Conservation (phyloP, 1,140 invertebrate species). For the Drosophila parabipectinata region DNA sequence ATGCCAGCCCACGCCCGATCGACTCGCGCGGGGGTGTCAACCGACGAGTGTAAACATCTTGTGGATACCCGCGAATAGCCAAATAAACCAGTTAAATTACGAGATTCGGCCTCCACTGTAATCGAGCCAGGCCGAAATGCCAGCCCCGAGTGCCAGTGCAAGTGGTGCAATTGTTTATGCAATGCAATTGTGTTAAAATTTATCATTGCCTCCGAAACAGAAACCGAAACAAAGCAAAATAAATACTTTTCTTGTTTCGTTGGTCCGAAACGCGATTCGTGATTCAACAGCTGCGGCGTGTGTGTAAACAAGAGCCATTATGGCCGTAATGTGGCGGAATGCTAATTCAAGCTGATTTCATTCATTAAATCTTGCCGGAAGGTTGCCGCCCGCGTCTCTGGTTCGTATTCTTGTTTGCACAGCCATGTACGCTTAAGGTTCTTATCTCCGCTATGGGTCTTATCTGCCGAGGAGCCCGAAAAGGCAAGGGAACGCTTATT, state of each 20-base stretch:
- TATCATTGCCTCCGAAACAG: constrained; percentile 24
- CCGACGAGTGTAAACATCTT: constrained; percentile 52
- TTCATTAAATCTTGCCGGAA: constrained; percentile 26
- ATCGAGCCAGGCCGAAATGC: constrained; percentile 19
- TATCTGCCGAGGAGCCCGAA: constrained; percentile 7
- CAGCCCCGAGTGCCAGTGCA: constrained; percentile 15
- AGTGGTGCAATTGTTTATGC: constrained; percentile 67
- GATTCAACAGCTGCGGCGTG: constrained; percentile 40
- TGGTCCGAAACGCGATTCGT: constrained; percentile 1
- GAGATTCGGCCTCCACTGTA: constrained; percentile 31
- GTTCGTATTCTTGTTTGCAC: constrained; percentile 24
- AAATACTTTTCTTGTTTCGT: constrained; percentile 9
- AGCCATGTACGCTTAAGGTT: background rate
- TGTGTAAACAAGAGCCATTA: constrained; percentile 37
- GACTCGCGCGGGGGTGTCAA: constrained; percentile 53
- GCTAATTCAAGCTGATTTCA: constrained; percentile 36
- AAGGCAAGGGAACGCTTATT: background rate
- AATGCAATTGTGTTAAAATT: constrained; percentile 53
- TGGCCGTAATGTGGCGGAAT: constrained; percentile 4
- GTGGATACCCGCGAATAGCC: constrained; percentile 11
- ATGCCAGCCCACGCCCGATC: constrained; percentile 2
- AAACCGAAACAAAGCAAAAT: constrained; percentile 31
- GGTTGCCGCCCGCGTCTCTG: background rate
- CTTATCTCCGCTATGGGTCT: constrained; percentile 7
- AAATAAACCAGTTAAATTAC: constrained; percentile 64